Conservation (phyloP, 2,888 invertebrate genomes). For the Acronicta leporina region DNA sequence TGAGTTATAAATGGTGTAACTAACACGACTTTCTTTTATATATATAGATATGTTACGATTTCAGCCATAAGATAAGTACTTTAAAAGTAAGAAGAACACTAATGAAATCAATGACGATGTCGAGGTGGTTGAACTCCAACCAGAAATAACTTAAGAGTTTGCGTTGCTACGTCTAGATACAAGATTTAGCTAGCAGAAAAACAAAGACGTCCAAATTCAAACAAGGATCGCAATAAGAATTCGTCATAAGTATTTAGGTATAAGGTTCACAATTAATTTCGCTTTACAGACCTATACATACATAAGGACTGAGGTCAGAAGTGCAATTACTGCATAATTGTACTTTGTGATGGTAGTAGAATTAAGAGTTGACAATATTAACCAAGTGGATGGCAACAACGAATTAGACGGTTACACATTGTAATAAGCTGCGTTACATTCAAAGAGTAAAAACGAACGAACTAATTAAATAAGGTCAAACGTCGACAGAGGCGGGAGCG, state of each 20-base stretch:
- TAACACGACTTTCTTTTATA: no score
- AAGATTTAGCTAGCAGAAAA: slow-evolving; percentile 61
- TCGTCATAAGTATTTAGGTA: background rate
- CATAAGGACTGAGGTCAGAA: slow-evolving; percentile 4
- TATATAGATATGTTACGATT: no score
- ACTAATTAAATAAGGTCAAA: slow-evolving; percentile 89
- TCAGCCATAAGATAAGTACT: no score
- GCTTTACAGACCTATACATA: background rate
- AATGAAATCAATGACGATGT: slow-evolving; percentile 68
- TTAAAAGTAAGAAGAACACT: slow-evolving; percentile 29
- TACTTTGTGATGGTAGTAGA: slow-evolving; percentile 20
- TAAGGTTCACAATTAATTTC: background rate
- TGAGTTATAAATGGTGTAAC: no score
- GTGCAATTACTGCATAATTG: slow-evolving; percentile 4
- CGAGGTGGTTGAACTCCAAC: slow-evolving; percentile 81
- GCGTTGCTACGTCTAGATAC: slow-evolving; percentile 65
- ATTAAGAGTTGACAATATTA: slow-evolving; percentile 53
- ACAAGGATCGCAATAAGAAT: slow-evolving; percentile 17
- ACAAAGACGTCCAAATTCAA: slow-evolving; percentile 26
- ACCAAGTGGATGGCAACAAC: slow-evolving; percentile 80
- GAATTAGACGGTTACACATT: slow-evolving; percentile 83
- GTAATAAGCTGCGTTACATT: slow-evolving; percentile 84
- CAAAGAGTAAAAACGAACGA: slow-evolving; percentile 87
- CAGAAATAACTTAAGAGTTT: slow-evolving; percentile 78
- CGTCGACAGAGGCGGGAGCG: slow-evolving; percentile 66